Percentiles rank a stretch among this genome's conserved stretches.
phyloP scores from a whole-genome alignment of 1,140 invertebrate genomes.

The Drosophila lowei region DNA sequence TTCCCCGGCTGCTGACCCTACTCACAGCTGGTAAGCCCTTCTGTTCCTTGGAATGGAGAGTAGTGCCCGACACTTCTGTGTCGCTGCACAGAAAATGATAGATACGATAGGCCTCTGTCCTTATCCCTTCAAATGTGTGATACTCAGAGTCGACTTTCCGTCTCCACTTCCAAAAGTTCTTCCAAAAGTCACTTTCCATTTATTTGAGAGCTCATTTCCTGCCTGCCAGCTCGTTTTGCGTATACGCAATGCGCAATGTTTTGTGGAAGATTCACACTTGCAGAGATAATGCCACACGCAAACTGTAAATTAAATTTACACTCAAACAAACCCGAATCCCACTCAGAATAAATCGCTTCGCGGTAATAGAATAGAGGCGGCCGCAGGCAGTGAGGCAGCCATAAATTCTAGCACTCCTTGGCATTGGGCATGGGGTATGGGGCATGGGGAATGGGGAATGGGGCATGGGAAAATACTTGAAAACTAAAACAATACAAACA shows the following conservation, averaged over 20 bases:
- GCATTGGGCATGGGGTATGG: not conserved
- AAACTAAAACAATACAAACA: constrained; percentile 42
- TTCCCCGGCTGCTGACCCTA: not conserved
- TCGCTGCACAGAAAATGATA: too few species aligned
- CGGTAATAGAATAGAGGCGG: constrained; percentile 11
- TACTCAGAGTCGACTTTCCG: too few species aligned
- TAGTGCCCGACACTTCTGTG: not conserved
- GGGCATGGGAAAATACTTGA: constrained; percentile 28
- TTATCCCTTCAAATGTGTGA: too few species aligned
- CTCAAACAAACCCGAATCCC: not conserved
- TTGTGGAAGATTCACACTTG: not conserved
- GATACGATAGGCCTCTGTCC: not conserved
- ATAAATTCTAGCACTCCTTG: constrained; percentile 25
- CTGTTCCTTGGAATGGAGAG: not conserved
- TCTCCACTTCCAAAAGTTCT: too few species aligned
- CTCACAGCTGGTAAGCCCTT: not conserved
- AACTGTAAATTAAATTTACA: constrained; percentile 49
- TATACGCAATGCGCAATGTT: constrained; percentile 9
- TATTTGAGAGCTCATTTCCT: too few species aligned
- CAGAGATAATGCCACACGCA: constrained; percentile 1
- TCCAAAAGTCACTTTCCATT: too few species aligned
- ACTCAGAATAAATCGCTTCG: constrained; percentile 32
- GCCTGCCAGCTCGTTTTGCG: not conserved
- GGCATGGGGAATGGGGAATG: too few species aligned
- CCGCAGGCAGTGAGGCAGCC: constrained; percentile 23